phyloP scores from a whole-genome alignment of 37 sponge, comb jelly and placozoan species.

The Spongilla lacustris region DNA sequence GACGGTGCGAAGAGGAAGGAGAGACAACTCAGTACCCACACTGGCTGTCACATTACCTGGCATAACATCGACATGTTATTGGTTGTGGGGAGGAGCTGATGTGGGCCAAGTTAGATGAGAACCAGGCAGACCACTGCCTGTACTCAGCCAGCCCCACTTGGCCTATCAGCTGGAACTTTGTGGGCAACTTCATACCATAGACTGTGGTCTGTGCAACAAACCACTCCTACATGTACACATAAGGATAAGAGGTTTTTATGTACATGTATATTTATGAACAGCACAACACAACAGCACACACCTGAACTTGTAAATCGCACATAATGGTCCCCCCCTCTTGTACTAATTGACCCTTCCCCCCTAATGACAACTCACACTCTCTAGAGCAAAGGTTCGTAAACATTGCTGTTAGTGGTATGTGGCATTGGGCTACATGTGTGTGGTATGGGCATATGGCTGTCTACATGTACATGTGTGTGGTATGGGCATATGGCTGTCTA shows the following conservation, averaged over 20 bases:
- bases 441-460: neutral
- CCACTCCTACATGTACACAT: conserved; percentile 53
- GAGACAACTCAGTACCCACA: no score
- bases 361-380: no score
- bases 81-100: conserved; percentile 8
- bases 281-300: neutral
- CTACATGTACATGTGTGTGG: no score
- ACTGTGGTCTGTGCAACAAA: conserved; percentile 59
- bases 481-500: neutral
- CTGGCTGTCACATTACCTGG: conserved; percentile 43
- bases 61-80: conserved; percentile 64
- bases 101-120: conserved; percentile 29
- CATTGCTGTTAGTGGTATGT: no score
- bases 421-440: neutral
- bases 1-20: no score
- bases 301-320: no score
- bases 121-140: conserved; percentile 66
- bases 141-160: conserved; percentile 78
- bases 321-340: no score
- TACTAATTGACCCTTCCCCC: no score
- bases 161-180: conserved; percentile 89
- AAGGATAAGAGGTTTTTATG: neutral
- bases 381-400: no score
- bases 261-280: neutral
- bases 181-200: conserved; percentile 88